Conservation (phyloP, 92 coral and sea anemone species). For the Pocillopora grandis region DNA sequence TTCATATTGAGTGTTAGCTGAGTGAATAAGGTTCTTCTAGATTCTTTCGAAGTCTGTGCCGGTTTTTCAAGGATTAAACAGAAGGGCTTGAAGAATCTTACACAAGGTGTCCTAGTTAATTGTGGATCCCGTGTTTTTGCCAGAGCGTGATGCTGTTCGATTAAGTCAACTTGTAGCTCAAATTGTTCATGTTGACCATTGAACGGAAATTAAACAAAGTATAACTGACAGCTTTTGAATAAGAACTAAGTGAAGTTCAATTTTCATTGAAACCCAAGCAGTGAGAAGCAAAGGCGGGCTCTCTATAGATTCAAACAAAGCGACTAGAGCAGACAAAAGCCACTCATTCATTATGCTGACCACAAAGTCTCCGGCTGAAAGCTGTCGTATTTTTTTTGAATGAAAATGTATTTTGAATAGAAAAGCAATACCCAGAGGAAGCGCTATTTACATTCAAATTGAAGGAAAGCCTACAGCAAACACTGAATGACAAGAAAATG, state of each 20-base stretch:
- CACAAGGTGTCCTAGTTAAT: background rate
- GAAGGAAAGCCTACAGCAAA: conserved; percentile 21
- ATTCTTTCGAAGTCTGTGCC: background rate
- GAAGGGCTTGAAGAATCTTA: background rate
- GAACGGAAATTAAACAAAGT: conserved; percentile 41
- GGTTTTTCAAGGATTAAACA: background rate
- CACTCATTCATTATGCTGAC: conserved; percentile 9
- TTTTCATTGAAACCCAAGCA: conserved; percentile 13
- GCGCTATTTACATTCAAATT: conserved; percentile 24
- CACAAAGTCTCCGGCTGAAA: conserved; percentile 29
- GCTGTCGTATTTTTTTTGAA: conserved; percentile 36
- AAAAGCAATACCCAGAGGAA: conserved; percentile 44
- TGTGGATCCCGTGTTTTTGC: background rate
- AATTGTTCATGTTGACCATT: conserved; percentile 19
- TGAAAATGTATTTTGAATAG: conserved; percentile 1
- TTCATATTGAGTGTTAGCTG: background rate
- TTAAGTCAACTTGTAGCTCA: conserved; percentile 8
- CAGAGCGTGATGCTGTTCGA: background rate
- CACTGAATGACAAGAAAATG: background rate
- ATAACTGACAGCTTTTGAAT: conserved; percentile 30
- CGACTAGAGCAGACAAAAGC: conserved; percentile 3
- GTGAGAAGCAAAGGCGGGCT: conserved; percentile 1
- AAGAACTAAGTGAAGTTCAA: conserved; percentile 17
- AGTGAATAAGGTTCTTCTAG: background rate
- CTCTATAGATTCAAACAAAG: background rate